A percentile compares a stretch with the other conserved stretches of the same genome.
These are phyloP conservation scores for Opisthocomus hoazin DNA, from an alignment of 2,113 vertebrate species.

Conservation along the genomic window DNA sequence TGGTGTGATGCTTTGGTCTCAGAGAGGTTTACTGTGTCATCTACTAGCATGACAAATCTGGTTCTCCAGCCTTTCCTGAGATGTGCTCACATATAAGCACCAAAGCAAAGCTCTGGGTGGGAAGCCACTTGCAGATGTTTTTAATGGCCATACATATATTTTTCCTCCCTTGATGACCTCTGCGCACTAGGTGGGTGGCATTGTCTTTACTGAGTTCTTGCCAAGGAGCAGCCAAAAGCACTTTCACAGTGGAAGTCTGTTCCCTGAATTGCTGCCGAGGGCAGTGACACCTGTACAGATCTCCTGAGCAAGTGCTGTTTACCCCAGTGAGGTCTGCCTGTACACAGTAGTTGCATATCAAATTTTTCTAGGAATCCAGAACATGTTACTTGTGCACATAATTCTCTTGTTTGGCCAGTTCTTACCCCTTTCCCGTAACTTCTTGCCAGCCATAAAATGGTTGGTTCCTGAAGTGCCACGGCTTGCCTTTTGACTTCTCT, in stretches of 20 bases:
- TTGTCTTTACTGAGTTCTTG: constrained; percentile 18
- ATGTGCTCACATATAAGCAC: not conserved
- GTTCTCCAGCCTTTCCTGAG: not conserved
- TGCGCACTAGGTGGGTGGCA: constrained; percentile 9
- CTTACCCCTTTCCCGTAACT: not conserved
- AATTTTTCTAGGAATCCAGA: not conserved
- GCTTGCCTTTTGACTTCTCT: not conserved
- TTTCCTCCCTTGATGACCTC: not conserved
- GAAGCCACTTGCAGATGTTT: not conserved
- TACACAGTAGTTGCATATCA: not conserved
- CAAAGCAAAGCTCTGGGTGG: not conserved
- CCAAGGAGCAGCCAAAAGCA: not conserved
- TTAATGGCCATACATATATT: not conserved
- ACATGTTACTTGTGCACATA: not conserved
- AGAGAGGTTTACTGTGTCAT: constrained; percentile 28
- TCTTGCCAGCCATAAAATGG: not conserved
- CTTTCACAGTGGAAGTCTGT: not conserved
- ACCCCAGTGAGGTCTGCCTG: not conserved
- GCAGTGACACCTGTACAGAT: not conserved
- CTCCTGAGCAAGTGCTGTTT: not conserved
- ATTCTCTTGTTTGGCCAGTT: not conserved
- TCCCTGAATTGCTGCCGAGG: not conserved
- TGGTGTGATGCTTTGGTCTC: not conserved
- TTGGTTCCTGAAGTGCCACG: not conserved
- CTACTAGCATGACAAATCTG: constrained; percentile 25